phyloP scores from a whole-genome alignment of 2,888 invertebrate species.

The Acleris emargana region DNA sequence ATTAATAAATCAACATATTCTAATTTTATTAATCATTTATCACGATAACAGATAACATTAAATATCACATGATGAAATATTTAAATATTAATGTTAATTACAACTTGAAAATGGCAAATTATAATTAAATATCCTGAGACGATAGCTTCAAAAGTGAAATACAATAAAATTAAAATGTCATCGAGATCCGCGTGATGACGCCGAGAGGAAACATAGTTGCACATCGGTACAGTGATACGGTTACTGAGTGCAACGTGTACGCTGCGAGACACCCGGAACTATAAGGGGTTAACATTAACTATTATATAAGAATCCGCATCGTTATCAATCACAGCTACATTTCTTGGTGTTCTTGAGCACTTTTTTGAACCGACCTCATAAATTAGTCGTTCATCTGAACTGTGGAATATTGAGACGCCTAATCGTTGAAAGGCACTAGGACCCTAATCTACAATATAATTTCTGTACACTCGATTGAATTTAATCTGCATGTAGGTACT shows the following conservation, averaged over 20 bases:
- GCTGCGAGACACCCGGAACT: background rate
- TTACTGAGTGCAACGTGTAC: background rate
- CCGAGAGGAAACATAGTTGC: background rate
- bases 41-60: conserved; percentile 80
- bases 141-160: conserved; percentile 55
- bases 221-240: background rate
- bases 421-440: conserved; percentile 78
- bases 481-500: conserved; percentile 49
- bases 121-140: conserved; percentile 51
- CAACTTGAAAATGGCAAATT: conserved; percentile 72
- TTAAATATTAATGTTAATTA: conserved; percentile 61
- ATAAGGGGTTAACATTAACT: background rate
- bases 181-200: conserved; percentile 9
- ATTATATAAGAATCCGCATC: conserved; percentile 8
- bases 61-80: conserved; percentile 81
- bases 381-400: conserved; percentile 21
- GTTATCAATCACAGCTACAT: conserved; percentile 31
- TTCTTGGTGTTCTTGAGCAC: conserved; percentile 44
- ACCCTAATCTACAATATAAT: conserved; percentile 77
- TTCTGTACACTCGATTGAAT: conserved; percentile 67
- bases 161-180: conserved; percentile 39
- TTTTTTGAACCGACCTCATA: conserved; percentile 16
- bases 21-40: conserved; percentile 63
- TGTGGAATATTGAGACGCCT: conserved; percentile 61
- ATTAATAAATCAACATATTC: conserved; percentile 40